Evolutionary conservation across 2,113 vertebrate genomes (phyloP), one percentile per base, ranked within the genome.

Genomic region (Apodemus speciosus): DNA sequence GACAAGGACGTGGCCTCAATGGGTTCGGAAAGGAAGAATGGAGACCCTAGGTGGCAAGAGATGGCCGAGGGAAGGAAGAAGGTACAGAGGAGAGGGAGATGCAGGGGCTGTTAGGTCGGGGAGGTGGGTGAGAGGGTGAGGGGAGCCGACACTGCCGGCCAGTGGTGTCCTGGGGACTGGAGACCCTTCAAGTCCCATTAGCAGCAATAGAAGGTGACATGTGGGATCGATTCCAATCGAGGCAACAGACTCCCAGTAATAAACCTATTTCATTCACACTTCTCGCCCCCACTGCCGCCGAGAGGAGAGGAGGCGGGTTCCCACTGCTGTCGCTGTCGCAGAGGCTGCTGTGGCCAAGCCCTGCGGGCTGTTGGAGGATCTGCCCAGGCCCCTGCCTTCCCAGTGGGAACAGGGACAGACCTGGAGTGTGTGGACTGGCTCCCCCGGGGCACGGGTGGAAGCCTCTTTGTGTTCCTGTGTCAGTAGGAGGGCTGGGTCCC

Each of bases 161-260:
- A 2, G 84, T 72, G 92, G 10, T 75, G n/a, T 60, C 79, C 79
- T 15, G 25, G 79, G 27, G 56, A 27, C 79, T 30, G 60, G 93
- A 92, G 95, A 91, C 96, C 73, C 97, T 96, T 98, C 97, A 96
- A 53, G 97, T 96, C 95, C 96, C 96, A 95, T 98, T 96, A 97
- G 96, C 10, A 15, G 84, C 97, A 94, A 97, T 93, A 97, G 94
- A 92, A 97, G 96, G 95, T 97, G 97, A 96, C 97, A 97, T 94
- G 96, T 0, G 32, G 62, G 92, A 96, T 96, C 93, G 87, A 97
- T 96, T 92, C 79, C 97, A 96, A 96, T 97, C 56, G 49, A 69
- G 93, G 87, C 72, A 95, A 96, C 94, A 95, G 96, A 91, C 94
- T 96, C 96, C 91, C 23, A 49, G 95, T 97, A 97, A 97, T 96